phyloP scores from a whole-genome alignment of 92 coral and sea anemone genomes.

The Isaurus tuberculatus region DNA sequence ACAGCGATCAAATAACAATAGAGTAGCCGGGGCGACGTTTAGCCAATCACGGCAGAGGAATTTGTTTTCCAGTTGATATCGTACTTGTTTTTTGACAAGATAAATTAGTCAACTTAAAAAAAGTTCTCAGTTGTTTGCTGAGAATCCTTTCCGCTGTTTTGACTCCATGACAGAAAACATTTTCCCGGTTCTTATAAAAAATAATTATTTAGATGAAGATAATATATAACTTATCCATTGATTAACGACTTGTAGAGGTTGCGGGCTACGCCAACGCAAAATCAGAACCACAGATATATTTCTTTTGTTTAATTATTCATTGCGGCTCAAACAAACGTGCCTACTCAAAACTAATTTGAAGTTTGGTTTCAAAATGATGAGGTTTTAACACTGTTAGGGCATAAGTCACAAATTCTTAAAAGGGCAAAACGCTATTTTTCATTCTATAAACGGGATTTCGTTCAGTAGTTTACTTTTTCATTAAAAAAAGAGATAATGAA shows the following conservation, averaged over 20 bases:
- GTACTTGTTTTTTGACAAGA: slow-evolving; percentile 79
- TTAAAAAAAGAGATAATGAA: too few relatives aligned
- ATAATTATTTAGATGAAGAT: background rate
- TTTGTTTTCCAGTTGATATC: slow-evolving; percentile 55
- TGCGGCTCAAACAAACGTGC: background rate
- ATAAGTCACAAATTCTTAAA: background rate
- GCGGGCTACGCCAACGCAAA: background rate
- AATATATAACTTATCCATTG: too few relatives aligned
- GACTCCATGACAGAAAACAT: background rate
- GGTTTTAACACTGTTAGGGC: background rate
- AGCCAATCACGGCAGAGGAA: slow-evolving; percentile 77
- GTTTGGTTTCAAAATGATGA: background rate
- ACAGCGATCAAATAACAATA: slow-evolving; percentile 37
- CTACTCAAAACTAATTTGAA: background rate
- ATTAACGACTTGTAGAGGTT: background rate
- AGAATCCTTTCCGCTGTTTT: background rate
- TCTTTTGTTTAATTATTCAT: background rate
- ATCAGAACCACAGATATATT: background rate
- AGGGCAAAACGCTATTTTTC: background rate
- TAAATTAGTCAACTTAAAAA: slow-evolving; percentile 44
- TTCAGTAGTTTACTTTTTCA: background rate
- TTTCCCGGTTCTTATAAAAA: background rate
- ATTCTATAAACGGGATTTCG: background rate
- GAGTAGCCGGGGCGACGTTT: slow-evolving; percentile 57
- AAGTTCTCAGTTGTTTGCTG: background rate